These are phyloP conservation scores for Watsonalla binaria DNA, from an alignment of 2,888 invertebrate genomes.

Conservation along the genomic window DNA sequence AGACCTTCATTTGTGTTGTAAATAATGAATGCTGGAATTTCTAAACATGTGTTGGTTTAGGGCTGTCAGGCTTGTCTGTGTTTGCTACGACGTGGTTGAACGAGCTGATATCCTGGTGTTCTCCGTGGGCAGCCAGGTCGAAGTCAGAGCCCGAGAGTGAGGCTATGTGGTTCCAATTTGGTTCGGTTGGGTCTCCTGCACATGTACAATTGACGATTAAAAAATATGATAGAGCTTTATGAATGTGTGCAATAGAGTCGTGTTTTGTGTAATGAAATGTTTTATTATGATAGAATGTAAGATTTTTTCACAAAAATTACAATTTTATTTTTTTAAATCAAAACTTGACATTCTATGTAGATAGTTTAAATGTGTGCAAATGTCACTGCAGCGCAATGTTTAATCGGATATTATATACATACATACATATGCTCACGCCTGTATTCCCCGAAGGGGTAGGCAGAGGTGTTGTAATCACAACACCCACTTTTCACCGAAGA, in stretches of 20 bases:
- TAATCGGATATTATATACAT: too few species aligned
- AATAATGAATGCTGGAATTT: slow-evolving; percentile 8
- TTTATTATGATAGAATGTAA: too few species aligned
- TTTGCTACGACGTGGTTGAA: slow-evolving; percentile 42
- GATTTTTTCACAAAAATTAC: too few species aligned
- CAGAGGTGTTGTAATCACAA: too few species aligned
- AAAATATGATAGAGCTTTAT: not conserved
- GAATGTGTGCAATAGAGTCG: slow-evolving; percentile 5
- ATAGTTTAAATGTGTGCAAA: too few species aligned
- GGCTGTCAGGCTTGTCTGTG: slow-evolving; percentile 19
- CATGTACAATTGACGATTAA: not conserved
- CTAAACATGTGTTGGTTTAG: slow-evolving; percentile 47
- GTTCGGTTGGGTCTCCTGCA: slow-evolving; percentile 43
- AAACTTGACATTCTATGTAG: too few species aligned
- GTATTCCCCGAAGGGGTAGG: too few species aligned
- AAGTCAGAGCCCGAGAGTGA: slow-evolving; percentile 82
- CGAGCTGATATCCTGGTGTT: slow-evolving; percentile 46
- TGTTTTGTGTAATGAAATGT: not conserved
- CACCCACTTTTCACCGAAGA: too few species aligned
- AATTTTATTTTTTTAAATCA: too few species aligned
- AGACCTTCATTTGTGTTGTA: too few species aligned
- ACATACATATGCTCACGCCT: too few species aligned
- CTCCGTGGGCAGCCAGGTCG: slow-evolving; percentile 80
- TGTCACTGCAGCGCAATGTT: too few species aligned
- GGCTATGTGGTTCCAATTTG: slow-evolving; percentile 73